A percentile compares a stretch with the other conserved stretches of the same genome.
These are phyloP conservation scores for Heliconius sara DNA, from an alignment of 2,888 invertebrate species.

Conservation along the genomic window DNA sequence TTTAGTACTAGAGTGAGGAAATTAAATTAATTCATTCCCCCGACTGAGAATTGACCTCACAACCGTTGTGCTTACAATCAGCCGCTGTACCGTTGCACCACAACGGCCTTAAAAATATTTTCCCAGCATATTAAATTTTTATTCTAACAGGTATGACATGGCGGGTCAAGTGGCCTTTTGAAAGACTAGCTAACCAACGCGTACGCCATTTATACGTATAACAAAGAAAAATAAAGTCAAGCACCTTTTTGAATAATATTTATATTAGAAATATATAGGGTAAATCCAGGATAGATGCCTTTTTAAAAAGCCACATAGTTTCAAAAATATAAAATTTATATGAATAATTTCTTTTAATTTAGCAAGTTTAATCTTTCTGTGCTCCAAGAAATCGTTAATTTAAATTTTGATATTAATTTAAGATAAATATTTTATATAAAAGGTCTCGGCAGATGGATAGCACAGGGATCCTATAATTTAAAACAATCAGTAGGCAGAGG, in stretches of 20 bases:
- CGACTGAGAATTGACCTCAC: background rate
- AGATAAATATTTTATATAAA: too few relatives aligned
- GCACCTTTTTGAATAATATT: background rate
- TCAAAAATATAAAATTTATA: too few relatives aligned
- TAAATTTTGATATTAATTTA: too few relatives aligned
- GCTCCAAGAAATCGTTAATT: too few relatives aligned
- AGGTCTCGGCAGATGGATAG: too few relatives aligned
- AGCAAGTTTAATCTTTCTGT: too few relatives aligned
- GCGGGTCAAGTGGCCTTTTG: slow-evolving; percentile 10
- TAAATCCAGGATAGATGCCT: too few relatives aligned
- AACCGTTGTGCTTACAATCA: background rate
- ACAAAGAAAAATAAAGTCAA: slow-evolving; percentile 13
- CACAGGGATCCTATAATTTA: too few relatives aligned
- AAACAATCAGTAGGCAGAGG: too few relatives aligned
- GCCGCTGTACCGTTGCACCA: background rate
- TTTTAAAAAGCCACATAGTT: too few relatives aligned
- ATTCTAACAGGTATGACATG: slow-evolving; percentile 17
- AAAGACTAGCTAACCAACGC: slow-evolving; percentile 14
- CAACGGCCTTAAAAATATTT: background rate
- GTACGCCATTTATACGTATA: slow-evolving; percentile 18
- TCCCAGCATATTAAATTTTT: slow-evolving; percentile 4
- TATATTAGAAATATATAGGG: background rate
- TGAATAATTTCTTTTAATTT: too few relatives aligned
- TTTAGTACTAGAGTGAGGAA: background rate
- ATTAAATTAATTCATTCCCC: background rate